phyloP scores from a whole-genome alignment of 1,140 invertebrate genomes.

The Lethrus apterus region DNA sequence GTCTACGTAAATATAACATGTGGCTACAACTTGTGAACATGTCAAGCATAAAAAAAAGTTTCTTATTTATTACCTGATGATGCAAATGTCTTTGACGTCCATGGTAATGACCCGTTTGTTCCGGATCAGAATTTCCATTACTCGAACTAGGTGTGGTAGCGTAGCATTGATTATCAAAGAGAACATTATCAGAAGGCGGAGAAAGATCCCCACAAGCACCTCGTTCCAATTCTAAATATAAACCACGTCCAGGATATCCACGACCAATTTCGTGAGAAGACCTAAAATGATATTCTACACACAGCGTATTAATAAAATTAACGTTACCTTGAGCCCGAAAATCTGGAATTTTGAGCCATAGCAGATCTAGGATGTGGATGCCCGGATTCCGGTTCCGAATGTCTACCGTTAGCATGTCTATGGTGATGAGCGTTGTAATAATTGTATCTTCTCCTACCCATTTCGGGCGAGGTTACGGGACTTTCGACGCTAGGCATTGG shows the following conservation, averaged over 20 bases:
- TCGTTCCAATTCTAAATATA: conserved; percentile 79
- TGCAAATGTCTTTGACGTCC: conserved; percentile 41
- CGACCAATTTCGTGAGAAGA: conserved; percentile 58
- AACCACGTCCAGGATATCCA: conserved; percentile 53
- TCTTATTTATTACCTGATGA: conserved; percentile 40
- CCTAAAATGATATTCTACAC: conserved; percentile 37
- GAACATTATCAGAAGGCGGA: conserved; percentile 83
- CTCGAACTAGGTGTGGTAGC: conserved; percentile 86
- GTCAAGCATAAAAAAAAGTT: neutral
- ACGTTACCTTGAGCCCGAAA: conserved; percentile 37
- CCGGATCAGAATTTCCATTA: conserved; percentile 82
- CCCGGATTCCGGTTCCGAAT: conserved; percentile 47
- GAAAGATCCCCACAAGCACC: conserved; percentile 62
- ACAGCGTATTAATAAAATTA: neutral
- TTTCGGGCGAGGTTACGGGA: conserved; percentile 81
- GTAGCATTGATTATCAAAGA: conserved; percentile 91
- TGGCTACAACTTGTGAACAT: too few species aligned
- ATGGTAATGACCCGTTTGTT: conserved; percentile 56
- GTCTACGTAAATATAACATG: too few species aligned
- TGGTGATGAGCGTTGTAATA: conserved; percentile 51
- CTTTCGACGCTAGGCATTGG: conserved; percentile 82
- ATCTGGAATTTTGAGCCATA: conserved; percentile 38
- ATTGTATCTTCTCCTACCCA: conserved; percentile 65
- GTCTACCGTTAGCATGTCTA: conserved; percentile 46
- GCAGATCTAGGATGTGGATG: conserved; percentile 35